Conservation (phyloP, 2,113 vertebrate species). For the Apeltes quadracus region DNA sequence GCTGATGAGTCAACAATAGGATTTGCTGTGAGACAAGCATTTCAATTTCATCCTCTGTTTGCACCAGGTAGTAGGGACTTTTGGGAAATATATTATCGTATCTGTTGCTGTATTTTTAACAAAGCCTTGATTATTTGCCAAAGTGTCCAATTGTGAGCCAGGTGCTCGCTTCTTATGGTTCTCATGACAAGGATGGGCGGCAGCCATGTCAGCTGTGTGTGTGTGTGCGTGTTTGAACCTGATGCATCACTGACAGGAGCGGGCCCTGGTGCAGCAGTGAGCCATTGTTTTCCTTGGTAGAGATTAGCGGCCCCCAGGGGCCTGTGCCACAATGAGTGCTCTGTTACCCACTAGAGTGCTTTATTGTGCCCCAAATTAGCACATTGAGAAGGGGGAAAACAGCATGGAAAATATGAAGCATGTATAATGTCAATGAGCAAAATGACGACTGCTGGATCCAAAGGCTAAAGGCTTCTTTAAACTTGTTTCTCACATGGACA, state of each 20-base stretch:
- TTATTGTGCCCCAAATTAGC: constrained; percentile 94
- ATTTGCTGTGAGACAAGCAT: constrained; percentile 13
- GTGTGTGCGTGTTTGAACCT: constrained; percentile 72
- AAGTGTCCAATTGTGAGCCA: constrained; percentile 77
- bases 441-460: constrained; percentile 89
- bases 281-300: constrained; percentile 95
- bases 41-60: constrained; percentile 4
- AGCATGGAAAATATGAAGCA: constrained; percentile 91
- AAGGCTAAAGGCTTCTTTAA: constrained; percentile 57
- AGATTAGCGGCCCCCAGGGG: constrained; percentile 88
- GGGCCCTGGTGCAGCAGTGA: constrained; percentile 84
- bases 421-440: constrained; percentile 86
- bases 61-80: not conserved
- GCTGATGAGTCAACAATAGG: constrained; percentile 11
- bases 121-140: constrained; percentile 80
- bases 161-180: constrained; percentile 83
- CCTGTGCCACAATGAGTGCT: constrained; percentile 91
- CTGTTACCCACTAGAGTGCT: constrained; percentile 92
- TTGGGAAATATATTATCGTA: constrained; percentile 3
- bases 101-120: constrained; percentile 11
- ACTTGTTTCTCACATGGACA: not conserved
- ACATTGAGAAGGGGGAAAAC: constrained; percentile 84
- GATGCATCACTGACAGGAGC: constrained; percentile 86
- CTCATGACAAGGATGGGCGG: constrained; percentile 40
- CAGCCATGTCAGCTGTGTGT: constrained; percentile 5